phyloP scores from a whole-genome alignment of 2,113 vertebrate genomes.

The Lepus timidus region DNA sequence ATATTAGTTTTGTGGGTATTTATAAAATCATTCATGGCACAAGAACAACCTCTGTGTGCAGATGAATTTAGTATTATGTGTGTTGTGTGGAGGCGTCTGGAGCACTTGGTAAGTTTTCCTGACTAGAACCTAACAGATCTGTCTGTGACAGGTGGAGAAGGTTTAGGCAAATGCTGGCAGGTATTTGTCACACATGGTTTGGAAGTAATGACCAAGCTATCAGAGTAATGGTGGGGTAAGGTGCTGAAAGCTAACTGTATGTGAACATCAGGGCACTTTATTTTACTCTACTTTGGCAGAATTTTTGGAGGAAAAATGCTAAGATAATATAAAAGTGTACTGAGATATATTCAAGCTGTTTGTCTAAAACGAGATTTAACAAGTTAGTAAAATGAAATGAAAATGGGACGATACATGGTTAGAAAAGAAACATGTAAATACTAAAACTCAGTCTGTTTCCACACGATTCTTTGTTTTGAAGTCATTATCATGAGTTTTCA shows the following conservation, averaged over 20 bases:
- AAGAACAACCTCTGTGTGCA: background rate
- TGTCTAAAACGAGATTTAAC: background rate
- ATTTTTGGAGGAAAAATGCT: background rate
- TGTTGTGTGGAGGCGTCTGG: background rate
- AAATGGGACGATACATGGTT: background rate
- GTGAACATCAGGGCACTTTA: background rate
- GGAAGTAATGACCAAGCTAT: background rate
- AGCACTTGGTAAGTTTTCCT: background rate
- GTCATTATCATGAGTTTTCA: background rate
- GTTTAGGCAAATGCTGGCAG: background rate
- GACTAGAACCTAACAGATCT: background rate
- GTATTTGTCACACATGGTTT: background rate
- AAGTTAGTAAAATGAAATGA: background rate
- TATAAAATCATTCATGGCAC: background rate
- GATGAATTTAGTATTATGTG: background rate
- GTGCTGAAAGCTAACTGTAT: background rate
- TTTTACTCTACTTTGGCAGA: background rate
- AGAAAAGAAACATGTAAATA: background rate
- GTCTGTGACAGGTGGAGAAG: background rate
- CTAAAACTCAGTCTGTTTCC: background rate
- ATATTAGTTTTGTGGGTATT: background rate
- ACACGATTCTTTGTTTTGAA: background rate
- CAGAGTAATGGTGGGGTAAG: background rate
- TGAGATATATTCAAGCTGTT: background rate
- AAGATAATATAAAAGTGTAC: background rate